Evolutionary conservation across 2,797 vertebrate species (phyloP).

Genomic region (Tinamus major): DNA sequence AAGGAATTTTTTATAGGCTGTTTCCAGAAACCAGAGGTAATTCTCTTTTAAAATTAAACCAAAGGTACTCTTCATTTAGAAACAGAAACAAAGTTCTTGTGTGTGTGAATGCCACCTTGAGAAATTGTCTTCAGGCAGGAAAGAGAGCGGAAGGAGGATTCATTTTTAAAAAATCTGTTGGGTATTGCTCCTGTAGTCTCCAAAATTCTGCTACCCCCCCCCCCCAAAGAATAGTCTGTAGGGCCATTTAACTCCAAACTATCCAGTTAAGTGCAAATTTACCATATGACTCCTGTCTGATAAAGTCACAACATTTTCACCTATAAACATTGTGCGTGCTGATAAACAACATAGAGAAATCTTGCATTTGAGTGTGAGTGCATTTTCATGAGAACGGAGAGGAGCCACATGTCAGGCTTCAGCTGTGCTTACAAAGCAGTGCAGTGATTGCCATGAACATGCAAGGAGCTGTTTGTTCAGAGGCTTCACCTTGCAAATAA

Average conservation of each 20-base stretch:
- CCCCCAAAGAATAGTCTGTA: neutral
- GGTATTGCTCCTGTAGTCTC: neutral
- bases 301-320: neutral
- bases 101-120: neutral
- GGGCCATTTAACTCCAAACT: neutral
- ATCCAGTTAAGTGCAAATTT: neutral
- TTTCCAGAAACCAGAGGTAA: neutral
- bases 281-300: neutral
- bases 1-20: neutral
- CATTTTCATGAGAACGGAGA: neutral
- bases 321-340: neutral
- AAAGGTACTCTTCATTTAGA: neutral
- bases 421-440: neutral
- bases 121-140: neutral
- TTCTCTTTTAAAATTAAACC: neutral
- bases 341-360: neutral
- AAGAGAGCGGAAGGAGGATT: neutral
- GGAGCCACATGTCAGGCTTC: neutral
- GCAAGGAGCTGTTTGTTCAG: neutral
- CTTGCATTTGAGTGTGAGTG: neutral
- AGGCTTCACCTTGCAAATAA: neutral
- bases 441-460: neutral
- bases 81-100: neutral
- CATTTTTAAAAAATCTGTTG: neutral
- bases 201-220: neutral